Base-by-base conservation (phyloP, 2,113 vertebrate species). In the Probosciger aterrimus region DNA sequence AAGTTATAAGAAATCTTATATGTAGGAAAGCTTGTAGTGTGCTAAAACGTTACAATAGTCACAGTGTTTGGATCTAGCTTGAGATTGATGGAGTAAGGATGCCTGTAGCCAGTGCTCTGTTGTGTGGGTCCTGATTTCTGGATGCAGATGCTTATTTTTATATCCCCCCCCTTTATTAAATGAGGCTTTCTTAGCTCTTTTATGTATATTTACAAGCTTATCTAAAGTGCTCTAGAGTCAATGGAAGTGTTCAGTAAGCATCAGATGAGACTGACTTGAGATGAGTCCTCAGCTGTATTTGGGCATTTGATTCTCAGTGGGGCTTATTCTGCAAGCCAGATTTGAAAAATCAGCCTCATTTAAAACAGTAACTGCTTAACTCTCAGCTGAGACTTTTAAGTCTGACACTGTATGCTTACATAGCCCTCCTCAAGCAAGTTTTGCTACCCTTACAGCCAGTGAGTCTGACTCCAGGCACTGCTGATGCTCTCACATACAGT, bases 401-500 rank as follows among this genome's bases (percentile, higher is more conserved):
- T 20, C 76, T 11, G 18, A 7, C 25, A 9, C 25, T 10, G 17
- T 18, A 19, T 9, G 49, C 30, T 46, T 49, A 12, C 6, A 3
- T 35, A 59, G 57, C 14, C 22, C 9, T 59, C 33, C 22, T 16
- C 57, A 59, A 35, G 57, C 33, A 59, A 59, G 22, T 59, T 67
- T n/a, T 35, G 33, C 35, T 79, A 24, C 17, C 44, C 3, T 0
- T 31, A 39, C 28, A 35, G 46, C 59, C 43, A 19, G 24, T 67
- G 20, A 33, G 30, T 11, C 41, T 57, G 47, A 24, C 41, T 55
- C 25, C 11, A 22, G 30, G 20, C 28, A 27, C 2, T 3, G 57
- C 7, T 0, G 1, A 24, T 6, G 7, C 7, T 35, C 18, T 82
- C 33, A 15, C 19, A 5, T 2, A 15, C 5, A 7, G 6, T 22